A percentile compares a stretch with the other conserved stretches of the same genome.
These are phyloP conservation scores for Morus bassanus DNA, from an alignment of 2,797 vertebrate species.

Conservation along the genomic window DNA sequence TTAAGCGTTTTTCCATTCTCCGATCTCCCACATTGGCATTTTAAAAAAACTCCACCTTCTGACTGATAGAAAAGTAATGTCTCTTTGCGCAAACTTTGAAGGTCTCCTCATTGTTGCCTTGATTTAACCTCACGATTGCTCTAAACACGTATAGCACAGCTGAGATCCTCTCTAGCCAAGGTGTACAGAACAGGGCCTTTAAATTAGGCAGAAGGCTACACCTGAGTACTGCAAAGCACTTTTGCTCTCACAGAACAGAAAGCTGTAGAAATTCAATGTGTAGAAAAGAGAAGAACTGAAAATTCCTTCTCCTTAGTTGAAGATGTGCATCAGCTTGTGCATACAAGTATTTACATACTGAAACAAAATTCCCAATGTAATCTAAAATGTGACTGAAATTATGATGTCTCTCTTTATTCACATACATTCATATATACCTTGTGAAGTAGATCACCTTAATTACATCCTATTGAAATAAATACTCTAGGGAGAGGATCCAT, in stretches of 20 bases:
- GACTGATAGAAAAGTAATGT: not conserved
- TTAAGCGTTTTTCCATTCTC: not conserved
- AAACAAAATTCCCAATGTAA: not conserved
- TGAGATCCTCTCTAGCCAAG: not conserved
- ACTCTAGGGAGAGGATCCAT: not conserved
- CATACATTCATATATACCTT: not conserved
- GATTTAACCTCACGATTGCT: not conserved
- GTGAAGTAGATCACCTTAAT: not conserved
- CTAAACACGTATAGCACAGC: not conserved
- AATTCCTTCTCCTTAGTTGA: not conserved
- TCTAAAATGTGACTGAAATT: not conserved
- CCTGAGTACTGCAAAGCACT: not conserved
- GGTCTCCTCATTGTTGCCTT: not conserved
- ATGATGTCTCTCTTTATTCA: not conserved
- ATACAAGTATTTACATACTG: not conserved
- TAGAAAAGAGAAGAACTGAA: not conserved
- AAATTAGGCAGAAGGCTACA: not conserved
- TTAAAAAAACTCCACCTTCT: not conserved
- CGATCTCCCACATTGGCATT: not conserved
- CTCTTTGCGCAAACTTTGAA: not conserved
- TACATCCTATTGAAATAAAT: not conserved
- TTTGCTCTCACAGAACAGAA: not conserved
- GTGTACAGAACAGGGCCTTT: not conserved
- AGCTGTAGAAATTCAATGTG: not conserved
- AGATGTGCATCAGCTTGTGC: not conserved